phyloP scores from a whole-genome alignment of 2,888 invertebrate species.

The Callyntrura guangdongensis region DNA sequence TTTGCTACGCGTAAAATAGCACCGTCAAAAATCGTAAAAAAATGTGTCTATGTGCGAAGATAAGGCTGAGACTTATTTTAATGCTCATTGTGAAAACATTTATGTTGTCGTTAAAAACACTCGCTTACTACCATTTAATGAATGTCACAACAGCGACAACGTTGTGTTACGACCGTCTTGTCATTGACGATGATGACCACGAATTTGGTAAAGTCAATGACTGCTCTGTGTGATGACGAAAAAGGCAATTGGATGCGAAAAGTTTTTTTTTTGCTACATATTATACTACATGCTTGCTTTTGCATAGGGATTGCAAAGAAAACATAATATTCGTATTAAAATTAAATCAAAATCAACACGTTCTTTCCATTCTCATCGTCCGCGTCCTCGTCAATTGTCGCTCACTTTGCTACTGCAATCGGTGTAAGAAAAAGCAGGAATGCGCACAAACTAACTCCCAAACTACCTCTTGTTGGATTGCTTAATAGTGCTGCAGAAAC shows the following conservation, averaged over 20 bases:
- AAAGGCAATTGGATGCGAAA: constrained; percentile 3
- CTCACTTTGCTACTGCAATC: no score
- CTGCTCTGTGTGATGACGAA: constrained; percentile 16
- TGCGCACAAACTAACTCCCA: no score
- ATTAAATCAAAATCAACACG: constrained; percentile 7
- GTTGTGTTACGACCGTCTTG: constrained; percentile 20
- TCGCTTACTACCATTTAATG: background rate
- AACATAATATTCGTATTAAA: background rate
- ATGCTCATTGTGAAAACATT: constrained; percentile 40
- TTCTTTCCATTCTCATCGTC: background rate
- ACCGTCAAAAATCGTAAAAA: background rate
- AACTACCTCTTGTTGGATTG: background rate
- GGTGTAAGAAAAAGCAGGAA: no score
- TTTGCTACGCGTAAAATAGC: no score
- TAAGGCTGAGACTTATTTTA: background rate
- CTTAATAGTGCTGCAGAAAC: constrained; percentile 11
- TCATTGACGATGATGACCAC: constrained; percentile 53
- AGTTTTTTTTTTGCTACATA: no score
- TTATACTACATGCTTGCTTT: no score
- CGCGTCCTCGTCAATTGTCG: no score
- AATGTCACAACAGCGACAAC: constrained; percentile 1
- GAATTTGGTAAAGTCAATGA: constrained; percentile 46
- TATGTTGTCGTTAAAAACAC: constrained; percentile 48
- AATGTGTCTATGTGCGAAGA: background rate
- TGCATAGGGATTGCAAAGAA: background rate